Conservation (phyloP, 2,113 vertebrate genomes). For the Elephantulus edwardii region DNA sequence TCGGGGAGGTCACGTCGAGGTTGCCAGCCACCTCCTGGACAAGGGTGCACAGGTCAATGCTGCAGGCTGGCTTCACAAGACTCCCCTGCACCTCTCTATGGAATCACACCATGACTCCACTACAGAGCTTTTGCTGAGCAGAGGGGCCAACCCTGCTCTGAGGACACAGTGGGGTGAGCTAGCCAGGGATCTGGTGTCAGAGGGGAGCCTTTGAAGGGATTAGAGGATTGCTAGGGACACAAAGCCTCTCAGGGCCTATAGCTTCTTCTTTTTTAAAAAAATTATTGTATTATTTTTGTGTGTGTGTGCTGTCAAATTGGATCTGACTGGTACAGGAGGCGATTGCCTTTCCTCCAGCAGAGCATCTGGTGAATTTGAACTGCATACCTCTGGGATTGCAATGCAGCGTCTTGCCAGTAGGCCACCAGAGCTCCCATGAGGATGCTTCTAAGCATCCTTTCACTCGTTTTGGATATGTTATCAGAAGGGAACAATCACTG, state of each 20-base stretch:
- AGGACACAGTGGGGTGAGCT: conserved; percentile 54
- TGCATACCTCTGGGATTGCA: too few species aligned
- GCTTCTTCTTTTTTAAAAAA: too few species aligned
- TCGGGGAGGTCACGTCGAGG: conserved; percentile 32
- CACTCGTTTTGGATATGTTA: too few species aligned
- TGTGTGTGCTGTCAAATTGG: too few species aligned
- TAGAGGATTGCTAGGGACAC: not conserved
- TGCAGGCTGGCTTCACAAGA: conserved; percentile 63
- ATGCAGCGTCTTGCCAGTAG: too few species aligned
- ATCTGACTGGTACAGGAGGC: too few species aligned
- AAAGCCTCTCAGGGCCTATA: not conserved
- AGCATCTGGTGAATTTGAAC: too few species aligned
- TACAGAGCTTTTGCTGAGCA: conserved; percentile 44
- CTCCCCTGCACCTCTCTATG: conserved; percentile 70
- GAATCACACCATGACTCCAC: conserved; percentile 22
- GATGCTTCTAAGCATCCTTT: too few species aligned
- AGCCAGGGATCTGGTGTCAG: not conserved
- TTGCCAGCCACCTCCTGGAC: conserved; percentile 72
- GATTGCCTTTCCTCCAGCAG: too few species aligned
- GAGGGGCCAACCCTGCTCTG: conserved; percentile 47
- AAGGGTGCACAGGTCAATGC: conserved; percentile 52
- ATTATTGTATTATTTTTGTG: too few species aligned
- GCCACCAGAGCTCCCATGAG: too few species aligned
- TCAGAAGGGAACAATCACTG: not conserved
- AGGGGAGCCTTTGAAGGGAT: not conserved